Evolutionary conservation across 2,797 vertebrate genomes (phyloP).

Genomic region (Meriones psammophilus): DNA sequence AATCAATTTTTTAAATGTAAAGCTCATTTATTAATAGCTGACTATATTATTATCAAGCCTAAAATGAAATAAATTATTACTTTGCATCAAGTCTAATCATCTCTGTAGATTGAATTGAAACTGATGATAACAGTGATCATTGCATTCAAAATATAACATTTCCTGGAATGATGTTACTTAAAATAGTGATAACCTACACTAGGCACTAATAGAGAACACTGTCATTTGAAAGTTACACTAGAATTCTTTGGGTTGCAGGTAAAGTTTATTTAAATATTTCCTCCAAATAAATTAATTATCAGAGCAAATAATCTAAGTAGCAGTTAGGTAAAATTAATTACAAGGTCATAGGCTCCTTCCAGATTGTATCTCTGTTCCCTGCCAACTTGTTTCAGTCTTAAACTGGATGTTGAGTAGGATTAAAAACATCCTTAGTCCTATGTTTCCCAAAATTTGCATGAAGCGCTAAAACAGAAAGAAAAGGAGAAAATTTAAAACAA

Average conservation of each 20-base stretch:
- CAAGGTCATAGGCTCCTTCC: not conserved
- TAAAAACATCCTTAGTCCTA: not conserved
- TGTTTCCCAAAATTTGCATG: not conserved
- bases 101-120: not conserved
- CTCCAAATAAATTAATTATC: not conserved
- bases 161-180: not conserved
- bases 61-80: not conserved
- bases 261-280: not conserved
- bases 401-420: not conserved
- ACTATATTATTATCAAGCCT: constrained; percentile 29
- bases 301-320: not conserved
- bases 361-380: not conserved
- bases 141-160: not conserved
- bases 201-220: not conserved
- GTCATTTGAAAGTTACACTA: not conserved
- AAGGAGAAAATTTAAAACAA: not conserved
- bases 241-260: constrained; percentile 16
- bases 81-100: constrained; percentile 18
- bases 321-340: not conserved
- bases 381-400: not conserved
- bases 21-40: not conserved
- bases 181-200: not conserved
- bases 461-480: not conserved
- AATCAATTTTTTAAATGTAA: constrained; percentile 59
- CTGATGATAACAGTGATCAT: not conserved